These are phyloP conservation scores for Sarcoramphus papa DNA, from an alignment of 2,797 vertebrate genomes.

Conservation along the genomic window DNA sequence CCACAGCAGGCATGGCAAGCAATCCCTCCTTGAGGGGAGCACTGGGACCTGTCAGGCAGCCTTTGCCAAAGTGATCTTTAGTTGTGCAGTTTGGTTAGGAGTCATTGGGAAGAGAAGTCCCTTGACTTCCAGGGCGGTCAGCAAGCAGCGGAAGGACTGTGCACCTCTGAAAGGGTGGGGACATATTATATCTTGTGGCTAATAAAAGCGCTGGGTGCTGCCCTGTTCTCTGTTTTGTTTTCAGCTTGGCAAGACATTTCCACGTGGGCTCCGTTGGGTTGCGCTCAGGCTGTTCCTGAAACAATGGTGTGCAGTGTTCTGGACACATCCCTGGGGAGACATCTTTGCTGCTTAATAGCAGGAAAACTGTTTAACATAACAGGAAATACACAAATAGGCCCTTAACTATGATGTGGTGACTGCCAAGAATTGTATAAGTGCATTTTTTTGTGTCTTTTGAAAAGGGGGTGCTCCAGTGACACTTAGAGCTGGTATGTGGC, in stretches of 20 bases:
- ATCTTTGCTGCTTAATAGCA: neutral
- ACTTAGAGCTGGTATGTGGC: neutral
- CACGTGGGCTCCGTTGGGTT: rapidly evolving
- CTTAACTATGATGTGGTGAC: neutral
- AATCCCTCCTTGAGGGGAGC: neutral
- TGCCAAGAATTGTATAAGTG: neutral
- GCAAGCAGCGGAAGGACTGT: neutral
- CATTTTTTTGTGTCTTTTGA: neutral
- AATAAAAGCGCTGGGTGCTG: neutral
- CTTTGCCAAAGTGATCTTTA: neutral
- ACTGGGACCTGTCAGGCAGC: rapidly evolving
- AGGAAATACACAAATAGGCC: constrained; percentile 23
- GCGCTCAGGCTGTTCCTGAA: neutral
- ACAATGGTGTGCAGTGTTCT: constrained; percentile 7
- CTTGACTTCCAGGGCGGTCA: neutral
- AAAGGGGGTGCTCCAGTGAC: neutral
- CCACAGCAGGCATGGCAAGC: neutral
- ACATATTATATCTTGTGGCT: neutral
- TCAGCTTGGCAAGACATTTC: neutral
- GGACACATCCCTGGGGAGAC: neutral
- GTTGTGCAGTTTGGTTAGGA: neutral
- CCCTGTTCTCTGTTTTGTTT: neutral
- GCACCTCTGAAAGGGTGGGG: neutral
- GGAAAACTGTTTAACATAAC: neutral
- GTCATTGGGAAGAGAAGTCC: neutral